A percentile compares a stretch with the other conserved stretches of the same genome.
Evolutionary conservation across 2,888 invertebrate genomes (phyloP).

Genomic region (Scelioninae gen. 2): DNA sequence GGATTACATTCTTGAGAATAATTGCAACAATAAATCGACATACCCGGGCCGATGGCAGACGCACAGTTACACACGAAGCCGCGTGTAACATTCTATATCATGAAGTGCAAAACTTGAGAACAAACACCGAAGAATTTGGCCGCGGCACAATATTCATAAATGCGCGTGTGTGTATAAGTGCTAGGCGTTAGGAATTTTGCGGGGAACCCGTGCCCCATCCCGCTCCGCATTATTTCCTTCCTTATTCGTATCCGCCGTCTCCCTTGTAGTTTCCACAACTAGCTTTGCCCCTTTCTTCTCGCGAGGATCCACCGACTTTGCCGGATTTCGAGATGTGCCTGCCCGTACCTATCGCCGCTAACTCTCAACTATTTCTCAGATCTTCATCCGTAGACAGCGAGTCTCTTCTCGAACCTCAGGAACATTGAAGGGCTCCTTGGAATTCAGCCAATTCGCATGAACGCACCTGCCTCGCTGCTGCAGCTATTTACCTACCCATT

Average conservation of each 20-base stretch:
- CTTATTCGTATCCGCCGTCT: conserved; percentile 51
- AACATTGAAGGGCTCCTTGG: conserved; percentile 63
- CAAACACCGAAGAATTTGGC: conserved; percentile 51
- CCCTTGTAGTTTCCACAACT: conserved; percentile 55
- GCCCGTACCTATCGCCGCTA: conserved; percentile 63
- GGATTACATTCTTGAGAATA: conserved; percentile 9
- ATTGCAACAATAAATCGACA: conserved; percentile 15
- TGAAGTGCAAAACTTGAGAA: conserved; percentile 55
- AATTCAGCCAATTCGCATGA: conserved; percentile 68
- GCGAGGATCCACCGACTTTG: conserved; percentile 61
- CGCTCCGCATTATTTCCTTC: conserved; percentile 53
- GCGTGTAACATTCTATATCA: conserved; percentile 53
- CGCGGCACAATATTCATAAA: conserved; percentile 54
- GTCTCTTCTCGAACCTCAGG: conserved; percentile 57
- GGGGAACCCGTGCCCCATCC: conserved; percentile 27
- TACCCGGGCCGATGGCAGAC: not conserved
- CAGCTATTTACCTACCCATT: conserved; percentile 64
- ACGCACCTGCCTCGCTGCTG: conserved; percentile 60
- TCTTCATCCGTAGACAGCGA: conserved; percentile 65
- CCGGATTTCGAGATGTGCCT: conserved; percentile 59
- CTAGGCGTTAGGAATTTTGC: conserved; percentile 54
- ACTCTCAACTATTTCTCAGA: conserved; percentile 73
- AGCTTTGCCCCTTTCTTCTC: conserved; percentile 54
- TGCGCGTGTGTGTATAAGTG: conserved; percentile 49
- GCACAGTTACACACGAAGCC: conserved; percentile 49